Conservation (phyloP, 1,140 invertebrate species). For the Pogonomyrmex californicus region DNA sequence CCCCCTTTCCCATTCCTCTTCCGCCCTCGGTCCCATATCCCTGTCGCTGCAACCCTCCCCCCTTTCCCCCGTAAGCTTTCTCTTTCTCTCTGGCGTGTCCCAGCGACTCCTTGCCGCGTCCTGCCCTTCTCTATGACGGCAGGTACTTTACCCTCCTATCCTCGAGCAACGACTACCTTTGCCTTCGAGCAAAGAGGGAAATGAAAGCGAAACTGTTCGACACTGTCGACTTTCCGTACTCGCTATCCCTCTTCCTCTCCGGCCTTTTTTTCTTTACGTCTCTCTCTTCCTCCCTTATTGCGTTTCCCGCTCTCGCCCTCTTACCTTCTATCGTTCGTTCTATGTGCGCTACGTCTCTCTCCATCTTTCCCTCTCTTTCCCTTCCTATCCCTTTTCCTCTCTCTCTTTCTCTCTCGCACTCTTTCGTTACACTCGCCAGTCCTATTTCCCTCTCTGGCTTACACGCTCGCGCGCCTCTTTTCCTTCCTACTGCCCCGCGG, state of each 20-base stretch:
- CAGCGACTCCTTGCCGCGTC: slow-evolving; percentile 39
- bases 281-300: slow-evolving; percentile 60
- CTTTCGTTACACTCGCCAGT: slow-evolving; percentile 48
- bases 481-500: slow-evolving; percentile 75
- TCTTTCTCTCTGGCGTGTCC: slow-evolving; percentile 52
- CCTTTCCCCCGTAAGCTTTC: slow-evolving; percentile 12
- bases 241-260: slow-evolving; percentile 34
- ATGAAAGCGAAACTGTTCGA: slow-evolving; percentile 80
- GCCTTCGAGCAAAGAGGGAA: slow-evolving; percentile 78
- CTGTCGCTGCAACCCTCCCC: slow-evolving; percentile 27
- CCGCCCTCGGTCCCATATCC: slow-evolving; percentile 24
- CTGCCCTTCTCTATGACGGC: slow-evolving; percentile 65
- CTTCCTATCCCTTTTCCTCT: slow-evolving; percentile 49
- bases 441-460: slow-evolving; percentile 49
- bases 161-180: slow-evolving; percentile 73
- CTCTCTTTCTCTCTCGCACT: slow-evolving; percentile 29
- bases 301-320: slow-evolving; percentile 50
- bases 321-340: slow-evolving; percentile 62
- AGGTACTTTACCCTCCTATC: slow-evolving; percentile 67
- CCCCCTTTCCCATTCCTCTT: background rate
- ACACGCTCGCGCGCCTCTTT: slow-evolving; percentile 61
- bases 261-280: slow-evolving; percentile 47
- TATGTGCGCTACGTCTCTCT: slow-evolving; percentile 20
- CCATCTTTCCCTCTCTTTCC: slow-evolving; percentile 8
- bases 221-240: slow-evolving; percentile 68